A percentile compares a stretch with the other conserved stretches of the same genome.
phyloP scores from a whole-genome alignment of 2,797 vertebrate genomes.

The Lepilemur ruficaudatus region DNA sequence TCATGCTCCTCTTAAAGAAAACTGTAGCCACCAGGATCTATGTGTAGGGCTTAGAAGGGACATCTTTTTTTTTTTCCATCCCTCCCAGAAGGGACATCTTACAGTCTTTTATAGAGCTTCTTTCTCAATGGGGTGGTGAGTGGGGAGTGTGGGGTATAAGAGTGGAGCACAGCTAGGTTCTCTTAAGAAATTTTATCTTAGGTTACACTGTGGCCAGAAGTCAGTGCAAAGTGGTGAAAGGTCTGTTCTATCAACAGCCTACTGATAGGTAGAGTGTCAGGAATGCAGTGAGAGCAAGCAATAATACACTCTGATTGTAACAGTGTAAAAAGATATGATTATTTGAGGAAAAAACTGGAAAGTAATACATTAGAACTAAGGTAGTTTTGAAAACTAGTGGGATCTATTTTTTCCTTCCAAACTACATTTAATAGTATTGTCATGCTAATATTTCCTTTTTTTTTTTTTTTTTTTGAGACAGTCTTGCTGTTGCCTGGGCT shows the following conservation, averaged over 20 bases:
- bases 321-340: neutral
- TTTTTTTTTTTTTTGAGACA: too few relatives aligned
- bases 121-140: neutral
- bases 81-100: too few relatives aligned
- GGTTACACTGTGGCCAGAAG: neutral
- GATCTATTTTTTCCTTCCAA: slow-evolving; percentile 27
- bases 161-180: neutral
- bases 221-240: neutral
- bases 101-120: neutral
- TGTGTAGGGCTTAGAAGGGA: neutral
- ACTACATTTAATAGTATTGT: neutral
- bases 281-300: neutral
- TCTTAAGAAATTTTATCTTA: slow-evolving; percentile 11
- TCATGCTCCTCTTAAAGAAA: slow-evolving; percentile 27
- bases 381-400: neutral
- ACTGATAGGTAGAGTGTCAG: neutral
- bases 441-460: too few relatives aligned
- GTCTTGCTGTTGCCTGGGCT: too few relatives aligned
- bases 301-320: neutral
- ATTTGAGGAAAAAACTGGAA: neutral
- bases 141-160: neutral
- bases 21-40: neutral
- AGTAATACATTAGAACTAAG: neutral
- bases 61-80: too few relatives aligned
- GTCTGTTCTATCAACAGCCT: neutral